Base-by-base conservation (phyloP, 2,113 vertebrate genomes). In the Dipodomys stephensi region DNA sequence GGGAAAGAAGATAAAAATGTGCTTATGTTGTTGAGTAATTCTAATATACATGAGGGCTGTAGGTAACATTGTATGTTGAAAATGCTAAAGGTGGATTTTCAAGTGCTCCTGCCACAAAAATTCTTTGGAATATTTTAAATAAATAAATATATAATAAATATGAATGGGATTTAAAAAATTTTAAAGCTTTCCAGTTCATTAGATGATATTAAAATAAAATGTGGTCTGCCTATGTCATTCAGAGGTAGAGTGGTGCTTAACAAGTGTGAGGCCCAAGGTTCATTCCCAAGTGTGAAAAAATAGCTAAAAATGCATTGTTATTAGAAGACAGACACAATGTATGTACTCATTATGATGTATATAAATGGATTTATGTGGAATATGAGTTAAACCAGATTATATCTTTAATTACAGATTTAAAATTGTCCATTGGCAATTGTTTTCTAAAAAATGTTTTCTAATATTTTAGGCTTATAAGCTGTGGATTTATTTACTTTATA, bases 161-260 rank as follows among this genome's bases (percentile, higher is more conserved):
- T 67, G 35, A 83, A 71, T 65, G 87, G 12, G 46, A 69, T 78
- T 88, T 72, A 78, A 64, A 72, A 77, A 65, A 6, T 53, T 80
- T n/a, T 91, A 78, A 92, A 80, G 76, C 71, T 60, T 81, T 28
- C 6, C 22, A 46, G 7, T 84, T 92, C 22, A 67, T 81, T 81
- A 64, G 25, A 57, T 79, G 77, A 49, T 92, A 83, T 74, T 3
- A 90, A 83, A 92, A 60, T 91, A n/a, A 90, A 96, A 80, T 64
- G 30, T 64, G 3, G 2, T 9, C 20, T 39, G 57, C 13, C 11
- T 4, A 1, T 53, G 12, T 57, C 67, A 27, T 13, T 65, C 23
- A 35, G 4, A 62, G 23, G 35, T 69, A 30, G 44, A 30, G n/a
- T 10, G 6, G 4, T 78, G 35, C 30, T 35, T 62, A 86, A 28